Evolutionary conservation across 1,140 invertebrate species (phyloP), one percentile per base, ranked within the genome.

Genomic region (Scaptomyza graminum): DNA sequence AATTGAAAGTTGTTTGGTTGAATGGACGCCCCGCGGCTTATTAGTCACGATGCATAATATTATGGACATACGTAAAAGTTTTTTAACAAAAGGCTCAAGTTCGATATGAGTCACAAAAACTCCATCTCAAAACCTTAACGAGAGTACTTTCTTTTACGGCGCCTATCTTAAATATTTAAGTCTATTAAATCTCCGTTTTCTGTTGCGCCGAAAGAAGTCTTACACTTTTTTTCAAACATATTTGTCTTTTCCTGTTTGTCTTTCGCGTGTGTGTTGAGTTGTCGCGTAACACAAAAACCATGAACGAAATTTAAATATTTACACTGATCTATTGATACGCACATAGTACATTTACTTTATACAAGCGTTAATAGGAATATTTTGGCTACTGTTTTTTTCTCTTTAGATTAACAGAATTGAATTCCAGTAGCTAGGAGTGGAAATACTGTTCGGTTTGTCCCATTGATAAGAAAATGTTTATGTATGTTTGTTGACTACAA

Each of bases 291-390:
- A 78, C 49, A 70, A 52, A 61, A 75, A 60, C 54, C 49, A 54
- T 7, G 54, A 57, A 16, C 46, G 41, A 69, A 47, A 84, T 85
- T 87, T 77, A 84, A 84, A 84, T 87, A 84, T 84, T 84, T 87
- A 87, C 81, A 64, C 74, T 77, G 78, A 77, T 72, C 55, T 44
- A 69, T 18, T 62, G 70, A 81, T 77, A 87, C 54, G 49, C 60
- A 28, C 60, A 22, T 22, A 31, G 7, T 31, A 79, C 52, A 62
- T 85, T 81, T 81, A 68, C 62, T 51, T 71, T 74, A 69, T 63
- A 50, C 28, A 51, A 71, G 47, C 68, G 69, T 81, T 74, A 87
- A 77, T 77, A 74, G 68, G 64, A 74, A 74, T 62, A 64, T 84
- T 84, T 84, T 85, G 68, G 80, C 81, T 87, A 84, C 81, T 81